A percentile compares a stretch with the other conserved stretches of the same genome.
Evolutionary conservation across 2,113 vertebrate species (phyloP).

Genomic region (Pantherophis guttatus): DNA sequence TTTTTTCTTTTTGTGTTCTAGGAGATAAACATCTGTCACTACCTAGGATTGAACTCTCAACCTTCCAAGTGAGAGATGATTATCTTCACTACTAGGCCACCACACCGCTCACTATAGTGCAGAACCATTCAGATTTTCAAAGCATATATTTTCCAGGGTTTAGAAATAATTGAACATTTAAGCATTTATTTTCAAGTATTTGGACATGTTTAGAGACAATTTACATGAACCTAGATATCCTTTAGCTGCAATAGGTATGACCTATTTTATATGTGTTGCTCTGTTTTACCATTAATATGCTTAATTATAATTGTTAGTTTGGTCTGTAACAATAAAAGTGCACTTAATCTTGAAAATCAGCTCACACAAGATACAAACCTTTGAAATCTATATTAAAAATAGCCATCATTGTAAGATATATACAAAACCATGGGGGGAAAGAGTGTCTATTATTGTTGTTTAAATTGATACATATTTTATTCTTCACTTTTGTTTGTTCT

Average conservation of each 20-base stretch:
- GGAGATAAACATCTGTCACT: not conserved
- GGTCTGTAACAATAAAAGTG: conserved; percentile 25
- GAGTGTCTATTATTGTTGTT: not conserved
- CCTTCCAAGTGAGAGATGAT: not conserved
- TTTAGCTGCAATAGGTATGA: not conserved
- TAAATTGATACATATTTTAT: not conserved
- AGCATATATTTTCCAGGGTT: not conserved
- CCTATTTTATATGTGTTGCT: conserved; percentile 22
- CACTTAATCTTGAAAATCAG: not conserved
- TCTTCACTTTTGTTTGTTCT: not conserved
- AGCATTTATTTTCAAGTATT: conserved; percentile 13
- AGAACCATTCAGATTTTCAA: not conserved
- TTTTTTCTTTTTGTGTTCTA: not conserved
- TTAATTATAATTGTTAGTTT: conserved; percentile 32
- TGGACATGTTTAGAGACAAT: conserved; percentile 26
- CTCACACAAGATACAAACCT: conserved; percentile 3
- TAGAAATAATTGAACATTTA: conserved; percentile 1
- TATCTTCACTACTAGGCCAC: not conserved
- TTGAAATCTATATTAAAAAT: not conserved
- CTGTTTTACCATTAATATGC: conserved; percentile 27
- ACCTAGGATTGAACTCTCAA: not conserved
- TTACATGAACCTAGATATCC: conserved; percentile 17
- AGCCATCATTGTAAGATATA: conserved; percentile 4
- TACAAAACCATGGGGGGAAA: not conserved
- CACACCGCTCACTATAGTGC: not conserved